Percentiles rank a stretch among this genome's conserved stretches.
Evolutionary conservation across 2,797 vertebrate genomes (phyloP).

Genomic region (Danio choprae): DNA sequence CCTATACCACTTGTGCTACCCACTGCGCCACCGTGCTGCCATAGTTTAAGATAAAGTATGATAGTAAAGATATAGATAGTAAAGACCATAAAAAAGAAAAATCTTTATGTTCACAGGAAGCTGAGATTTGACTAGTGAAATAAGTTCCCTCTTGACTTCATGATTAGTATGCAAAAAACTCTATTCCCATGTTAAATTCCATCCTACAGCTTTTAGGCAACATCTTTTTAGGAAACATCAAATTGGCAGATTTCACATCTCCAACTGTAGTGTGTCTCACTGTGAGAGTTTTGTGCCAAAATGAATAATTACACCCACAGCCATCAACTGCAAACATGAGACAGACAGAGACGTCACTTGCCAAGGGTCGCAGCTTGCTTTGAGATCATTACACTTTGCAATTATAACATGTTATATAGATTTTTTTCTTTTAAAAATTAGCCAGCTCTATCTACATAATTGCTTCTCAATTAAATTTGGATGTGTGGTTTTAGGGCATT

Average conservation of each 20-base stretch:
- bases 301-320: constrained; percentile 40
- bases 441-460: neutral
- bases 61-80: no score
- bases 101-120: constrained; percentile 6
- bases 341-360: constrained; percentile 1
- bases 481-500: neutral
- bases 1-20: no score
- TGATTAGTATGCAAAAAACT: neutral
- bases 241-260: constrained; percentile 6
- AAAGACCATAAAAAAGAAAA: no score
- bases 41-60: no score
- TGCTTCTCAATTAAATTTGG: neutral
- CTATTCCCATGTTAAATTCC: neutral
- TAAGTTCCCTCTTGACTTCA: neutral
- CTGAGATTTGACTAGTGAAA: constrained; percentile 15
- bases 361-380: constrained; percentile 22
- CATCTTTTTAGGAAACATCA: constrained; percentile 16
- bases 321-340: constrained; percentile 21
- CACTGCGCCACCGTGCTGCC: no score
- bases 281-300: constrained; percentile 25
- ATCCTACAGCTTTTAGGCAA: neutral
- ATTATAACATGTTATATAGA: constrained; percentile 29
- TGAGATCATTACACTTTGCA: constrained; percentile 34
- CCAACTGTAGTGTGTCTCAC: constrained; percentile 15
- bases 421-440: neutral